Evolutionary conservation across 2,113 vertebrate species (phyloP), one percentile per base, ranked within the genome.

Genomic region (Oryzias woworae): DNA sequence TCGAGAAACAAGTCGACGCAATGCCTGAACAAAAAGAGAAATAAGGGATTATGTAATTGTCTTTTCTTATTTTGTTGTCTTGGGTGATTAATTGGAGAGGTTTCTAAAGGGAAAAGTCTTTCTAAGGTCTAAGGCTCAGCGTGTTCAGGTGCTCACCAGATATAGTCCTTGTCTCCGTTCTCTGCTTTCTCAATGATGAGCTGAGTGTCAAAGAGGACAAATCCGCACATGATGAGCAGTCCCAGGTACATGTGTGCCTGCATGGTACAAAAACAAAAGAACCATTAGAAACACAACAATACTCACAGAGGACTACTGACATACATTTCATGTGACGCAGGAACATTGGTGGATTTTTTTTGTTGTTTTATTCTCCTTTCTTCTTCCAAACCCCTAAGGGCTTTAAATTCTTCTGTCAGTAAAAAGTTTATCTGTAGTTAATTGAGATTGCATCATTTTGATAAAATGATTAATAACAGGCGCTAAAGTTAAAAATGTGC

Each of bases 131-230:
- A 8, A 10, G 12, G 36, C 36, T 36, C 28, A 49, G 20, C 3
- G 18, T 58, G 42, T 14, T 46, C n/a, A 24, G 20, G 41, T 44
- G 15, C 93, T 94, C 69, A 97, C 97, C 96, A 99, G 87, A 99
- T 94, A 55, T 98, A 98, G 83, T 99, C 96, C 81, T 97, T 96
- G 87, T 99, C 97, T 61, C 97, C 97, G 3, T 90, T 91, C 84
- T 98, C 96, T 0, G 95, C 96, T 71, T 98, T 98, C 90, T 98
- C 97, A 2, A 99, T 98, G 89, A 99, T 98, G 64, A 99, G 96
- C 85, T 99, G 97, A 41, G 97, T 98, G 92, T 98, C 96, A 16
- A 98, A 99, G 69, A 99, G 94, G 77, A 99, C 95, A 59, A 99
- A 98, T 56, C 96, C 96, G 10, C 96, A 98, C 95, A 97, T 98